Base-by-base conservation (phyloP, 2,797 vertebrate species). In the Anguilla anguilla region DNA sequence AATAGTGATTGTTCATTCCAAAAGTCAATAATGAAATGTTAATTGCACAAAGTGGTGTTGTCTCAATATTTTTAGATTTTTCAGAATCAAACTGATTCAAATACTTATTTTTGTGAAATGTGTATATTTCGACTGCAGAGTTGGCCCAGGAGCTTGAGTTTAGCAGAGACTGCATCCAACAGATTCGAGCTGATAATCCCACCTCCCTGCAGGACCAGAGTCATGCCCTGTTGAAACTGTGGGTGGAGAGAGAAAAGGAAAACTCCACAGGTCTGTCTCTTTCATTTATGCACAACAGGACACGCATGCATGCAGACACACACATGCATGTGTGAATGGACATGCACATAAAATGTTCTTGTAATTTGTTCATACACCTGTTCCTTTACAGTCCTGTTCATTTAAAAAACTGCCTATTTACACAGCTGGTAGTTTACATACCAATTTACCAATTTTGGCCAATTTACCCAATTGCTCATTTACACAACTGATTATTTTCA, bases 131-230 rank as follows among this genome's bases (percentile, higher is more conserved):
- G 69, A 89, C 74, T 87, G 57, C 85, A 99, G 99, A 99, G 91
- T 91, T 99, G 85, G 98, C 98, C 84, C 97, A 97, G 94, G 98
- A 99, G 93, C 95, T 99, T 91, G 98, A 99, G 93, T 99, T 99
- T 92, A 98, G 95, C 72, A 98, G 98, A 88, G 97, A 98, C 89
- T 97, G 99, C 92, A 98, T 99, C 87, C 98, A 99, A 79, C 95
- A 96, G 90, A 97, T 99, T 85, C 96, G 98, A 91, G 94, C 96
- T 91, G 97, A 98, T 91, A 99, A 99, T 91, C 99, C 98, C 22
- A 99, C 99, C 93, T 99, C 99, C 0, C 96, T 99, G 85, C 98
- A 99, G 92, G 99, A 99, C 91, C 99, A 99, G 94, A 99, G 98
- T 91, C 97, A 98, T 0, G 98, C 98, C 0, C 95, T 99, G 11